Evolutionary conservation across 1,140 invertebrate species (phyloP), one percentile per base, ranked within the genome.

Genomic region (Leptopilina clavipes): DNA sequence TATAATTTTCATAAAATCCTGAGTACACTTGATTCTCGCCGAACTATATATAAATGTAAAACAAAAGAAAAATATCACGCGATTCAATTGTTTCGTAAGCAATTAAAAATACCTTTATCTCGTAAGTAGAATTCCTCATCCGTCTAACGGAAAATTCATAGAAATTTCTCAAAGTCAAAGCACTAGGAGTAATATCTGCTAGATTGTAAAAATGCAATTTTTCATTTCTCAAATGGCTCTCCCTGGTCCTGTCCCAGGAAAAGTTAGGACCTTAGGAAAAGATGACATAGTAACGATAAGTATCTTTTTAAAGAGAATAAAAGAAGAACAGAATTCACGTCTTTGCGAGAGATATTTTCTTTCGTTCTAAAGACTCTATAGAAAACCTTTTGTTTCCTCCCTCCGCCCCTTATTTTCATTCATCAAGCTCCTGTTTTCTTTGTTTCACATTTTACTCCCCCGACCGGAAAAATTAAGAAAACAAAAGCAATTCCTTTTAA

Each of bases 251-350:
- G 59, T 37, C 59, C 12, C 59, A 25, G 59, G 59, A 65, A 11
- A 65, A 65, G 59, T 65, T 65, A 65, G 59, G 22, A 40, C 37
- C 3, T 19, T 37, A 22, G 22, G 12, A 65, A n/a, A 65, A 65
- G 59, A 22, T 31, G 56, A 25, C 56, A 25, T 10, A 14, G 56
- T 65, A 65, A 65, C 22, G 59, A 65, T 65, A 65, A 65, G 59
- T 65, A 65, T 65, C 59, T 65, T 65, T 65, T 65, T 65, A 65
- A 65, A 22, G 59, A 65, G 25, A 22, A 65, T 65, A 65, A 65
- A 65, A 65, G 25, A 31, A 37, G 56, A 59, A 59, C 18, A 25
- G 1, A 65, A 22, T 5, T 9, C 22, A 0, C 45, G 59, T 65
- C 17, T 19, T 65, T 65, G n/a, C 31, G 59, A 22, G 11, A 12